phyloP scores from a whole-genome alignment of 2,888 invertebrate genomes.

The Belgica antarctica region DNA sequence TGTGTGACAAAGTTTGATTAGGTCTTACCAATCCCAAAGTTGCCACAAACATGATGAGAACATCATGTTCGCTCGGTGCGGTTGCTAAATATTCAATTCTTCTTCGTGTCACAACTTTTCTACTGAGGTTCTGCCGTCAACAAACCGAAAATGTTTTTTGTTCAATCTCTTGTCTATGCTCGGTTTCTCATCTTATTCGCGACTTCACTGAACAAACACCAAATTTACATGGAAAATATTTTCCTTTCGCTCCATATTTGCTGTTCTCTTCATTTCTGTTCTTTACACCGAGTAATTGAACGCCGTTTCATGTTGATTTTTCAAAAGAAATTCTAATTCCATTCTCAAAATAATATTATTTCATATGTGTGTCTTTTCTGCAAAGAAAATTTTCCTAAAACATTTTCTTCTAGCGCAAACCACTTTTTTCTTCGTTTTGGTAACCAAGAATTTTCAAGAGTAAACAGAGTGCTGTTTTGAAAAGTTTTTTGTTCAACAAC shows the following conservation, averaged over 20 bases:
- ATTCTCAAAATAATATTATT: background rate
- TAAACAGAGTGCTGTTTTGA: background rate
- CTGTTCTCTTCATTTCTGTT: background rate
- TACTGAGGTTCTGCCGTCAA: background rate
- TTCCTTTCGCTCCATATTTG: background rate
- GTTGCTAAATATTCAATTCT: constrained; percentile 23
- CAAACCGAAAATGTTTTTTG: background rate
- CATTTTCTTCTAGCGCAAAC: background rate
- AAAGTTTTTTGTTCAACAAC: background rate
- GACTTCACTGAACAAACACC: background rate
- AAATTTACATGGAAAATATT: background rate
- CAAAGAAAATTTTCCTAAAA: background rate
- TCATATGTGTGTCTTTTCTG: background rate
- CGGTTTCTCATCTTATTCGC: background rate
- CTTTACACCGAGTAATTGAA: background rate
- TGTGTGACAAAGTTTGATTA: constrained; percentile 1
- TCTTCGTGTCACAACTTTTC: background rate
- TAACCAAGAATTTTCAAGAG: background rate
- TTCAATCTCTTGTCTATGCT: background rate
- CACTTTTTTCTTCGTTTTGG: constrained; percentile 1
- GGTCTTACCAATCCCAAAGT: constrained; percentile 62
- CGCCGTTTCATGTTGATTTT: background rate
- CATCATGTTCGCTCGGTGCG: constrained; percentile 54
- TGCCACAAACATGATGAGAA: constrained; percentile 63
- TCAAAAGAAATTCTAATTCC: background rate